Evolutionary conservation across 2,113 vertebrate species (phyloP), one percentile per base, ranked within the genome.

Genomic region (Oryzias curvinotus): DNA sequence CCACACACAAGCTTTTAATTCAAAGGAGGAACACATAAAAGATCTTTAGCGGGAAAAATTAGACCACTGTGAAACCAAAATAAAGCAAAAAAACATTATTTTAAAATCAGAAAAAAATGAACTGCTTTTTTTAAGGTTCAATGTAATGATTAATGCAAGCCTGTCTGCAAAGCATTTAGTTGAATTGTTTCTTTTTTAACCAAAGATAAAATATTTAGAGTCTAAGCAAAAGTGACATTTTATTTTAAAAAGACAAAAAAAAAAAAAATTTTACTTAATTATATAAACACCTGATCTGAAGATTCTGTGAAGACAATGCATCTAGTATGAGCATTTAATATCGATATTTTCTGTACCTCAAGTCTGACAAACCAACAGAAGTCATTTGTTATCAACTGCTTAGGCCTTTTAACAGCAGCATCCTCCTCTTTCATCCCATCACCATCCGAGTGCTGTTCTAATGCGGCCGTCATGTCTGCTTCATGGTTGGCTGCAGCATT

Each of bases 391-490:
- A 78, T 64, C 59, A 71, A 44, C 78, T 73, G 86, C 65, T 62
- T 54, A 16, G 50, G 72, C 71, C 80, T 83, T 85, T 82, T 76
- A 84, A 87, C 73, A 81, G 61, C 45, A 71, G 83, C 81, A 77
- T 78, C 80, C 61, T 71, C 57, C 59, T 53, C 56, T 78, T 78
- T 57, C 28, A 3, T 62, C 77, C 64, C 62, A 60, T 67, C 79
- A 14, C 65, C 57, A 18, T 54, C 48, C 12, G 51, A 83, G 64
- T 62, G 77, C 81, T 48, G 58, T 76, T 71, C 68, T 87, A 84
- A 85, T 87, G 81, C 21, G 57, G 72, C 76, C 82, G 81, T 85
- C 85, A 80, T 90, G 87, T 90, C 77, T 62, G 66, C 82, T 82
- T 82, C 86, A 88, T 73, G 86, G 66, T 54, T 67, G 81, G 85